These are phyloP conservation scores for Laothoe populi DNA, from an alignment of 2,888 invertebrate genomes.

Conservation along the genomic window DNA sequence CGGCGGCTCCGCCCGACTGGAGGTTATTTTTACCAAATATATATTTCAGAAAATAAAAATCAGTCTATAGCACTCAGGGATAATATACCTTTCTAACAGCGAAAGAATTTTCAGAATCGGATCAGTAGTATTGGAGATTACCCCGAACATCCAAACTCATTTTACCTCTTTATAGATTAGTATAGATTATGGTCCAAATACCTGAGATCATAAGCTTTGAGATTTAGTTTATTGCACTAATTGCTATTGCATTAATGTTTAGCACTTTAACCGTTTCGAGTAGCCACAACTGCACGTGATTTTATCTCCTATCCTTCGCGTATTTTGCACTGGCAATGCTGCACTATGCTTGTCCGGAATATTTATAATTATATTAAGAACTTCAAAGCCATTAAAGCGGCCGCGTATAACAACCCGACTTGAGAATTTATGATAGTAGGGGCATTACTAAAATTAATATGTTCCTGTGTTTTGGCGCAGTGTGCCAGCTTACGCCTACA, in stretches of 20 bases:
- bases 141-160: no score
- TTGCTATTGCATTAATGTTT: constrained; percentile 6
- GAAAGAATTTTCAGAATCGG: no score
- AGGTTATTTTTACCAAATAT: no score
- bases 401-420: background rate
- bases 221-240: background rate
- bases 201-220: background rate
- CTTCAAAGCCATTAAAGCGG: background rate
- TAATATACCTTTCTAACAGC: no score
- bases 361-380: background rate
- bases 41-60: no score
- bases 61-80: no score
- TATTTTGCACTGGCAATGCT: background rate
- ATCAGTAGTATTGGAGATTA: no score
- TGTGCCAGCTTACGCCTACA: background rate
- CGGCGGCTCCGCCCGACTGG: no score
- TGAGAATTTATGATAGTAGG: background rate
- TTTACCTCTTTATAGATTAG: no score
- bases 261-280: background rate
- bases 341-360: background rate
- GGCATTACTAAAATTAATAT: constrained; percentile 3
- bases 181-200: background rate
- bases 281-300: background rate
- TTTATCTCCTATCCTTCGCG: background rate
- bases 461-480: background rate